Evolutionary conservation across 2,797 vertebrate genomes (phyloP).

Genomic region (Sphaeramia orbicularis): DNA sequence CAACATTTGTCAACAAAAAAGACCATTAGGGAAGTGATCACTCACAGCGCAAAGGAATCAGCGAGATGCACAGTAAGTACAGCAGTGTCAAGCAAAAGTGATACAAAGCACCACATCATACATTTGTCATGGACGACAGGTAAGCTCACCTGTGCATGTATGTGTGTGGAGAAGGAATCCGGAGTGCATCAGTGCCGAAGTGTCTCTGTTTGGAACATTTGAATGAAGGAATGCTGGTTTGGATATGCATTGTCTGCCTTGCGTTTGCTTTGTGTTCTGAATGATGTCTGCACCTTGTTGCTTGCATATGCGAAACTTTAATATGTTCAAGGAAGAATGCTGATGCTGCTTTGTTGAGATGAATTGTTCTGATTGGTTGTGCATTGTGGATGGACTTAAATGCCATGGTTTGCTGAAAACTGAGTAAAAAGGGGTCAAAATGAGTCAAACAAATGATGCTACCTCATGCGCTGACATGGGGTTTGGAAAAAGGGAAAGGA

Average conservation of each 20-base stretch:
- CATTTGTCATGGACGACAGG: background rate
- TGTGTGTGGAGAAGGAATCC: background rate
- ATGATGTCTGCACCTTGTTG: background rate
- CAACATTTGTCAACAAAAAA: too few species aligned
- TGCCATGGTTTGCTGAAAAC: background rate
- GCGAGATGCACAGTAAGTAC: too few species aligned
- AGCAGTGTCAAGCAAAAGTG: too few species aligned
- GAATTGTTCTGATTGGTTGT: background rate
- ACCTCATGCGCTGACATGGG: slow-evolving; percentile 13
- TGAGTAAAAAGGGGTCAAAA: background rate
- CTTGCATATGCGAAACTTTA: too few species aligned
- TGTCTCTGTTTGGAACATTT: background rate
- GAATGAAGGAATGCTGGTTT: background rate
- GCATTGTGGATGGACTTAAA: background rate
- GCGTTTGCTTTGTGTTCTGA: background rate
- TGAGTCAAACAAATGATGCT: background rate
- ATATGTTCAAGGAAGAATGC: background rate
- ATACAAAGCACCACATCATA: too few species aligned
- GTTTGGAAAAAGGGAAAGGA: slow-evolving; percentile 8
- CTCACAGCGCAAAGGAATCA: too few species aligned
- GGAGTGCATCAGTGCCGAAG: background rate
- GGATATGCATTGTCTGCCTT: background rate
- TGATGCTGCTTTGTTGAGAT: background rate
- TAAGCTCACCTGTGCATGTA: background rate
- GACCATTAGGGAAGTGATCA: too few species aligned